A percentile compares a stretch with the other conserved stretches of the same genome.
These are phyloP conservation scores for Tinamus major DNA, from an alignment of 2,797 vertebrate species.

Conservation along the genomic window DNA sequence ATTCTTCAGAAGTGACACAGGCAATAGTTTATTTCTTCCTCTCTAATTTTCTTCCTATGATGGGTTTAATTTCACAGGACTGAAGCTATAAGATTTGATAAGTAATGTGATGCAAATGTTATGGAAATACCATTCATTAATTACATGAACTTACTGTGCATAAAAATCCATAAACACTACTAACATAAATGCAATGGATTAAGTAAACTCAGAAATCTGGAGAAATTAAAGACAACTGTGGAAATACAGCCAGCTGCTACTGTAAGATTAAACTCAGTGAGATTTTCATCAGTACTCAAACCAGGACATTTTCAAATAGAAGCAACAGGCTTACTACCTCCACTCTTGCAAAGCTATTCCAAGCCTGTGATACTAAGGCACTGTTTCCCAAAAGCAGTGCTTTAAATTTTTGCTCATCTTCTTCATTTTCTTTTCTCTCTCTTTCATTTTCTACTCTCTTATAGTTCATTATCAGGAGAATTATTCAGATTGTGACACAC, in stretches of 20 bases:
- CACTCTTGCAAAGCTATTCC: not conserved
- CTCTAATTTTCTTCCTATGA: not conserved
- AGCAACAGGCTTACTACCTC: not conserved
- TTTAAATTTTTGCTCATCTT: not conserved
- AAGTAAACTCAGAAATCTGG: not conserved
- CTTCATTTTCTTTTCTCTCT: not conserved
- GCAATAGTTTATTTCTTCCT: not conserved
- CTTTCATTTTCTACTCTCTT: not conserved
- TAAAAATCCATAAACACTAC: constrained; percentile 1
- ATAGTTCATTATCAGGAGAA: not conserved
- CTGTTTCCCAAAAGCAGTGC: not conserved
- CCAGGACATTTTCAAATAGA: not conserved
- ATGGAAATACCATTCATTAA: constrained; percentile 28
- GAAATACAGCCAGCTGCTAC: not conserved
- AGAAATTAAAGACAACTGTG: not conserved
- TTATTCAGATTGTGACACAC: not conserved
- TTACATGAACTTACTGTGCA: not conserved
- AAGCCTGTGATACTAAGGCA: not conserved
- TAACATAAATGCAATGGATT: not conserved
- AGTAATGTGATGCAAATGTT: not conserved
- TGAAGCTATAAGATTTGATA: constrained; percentile 1
- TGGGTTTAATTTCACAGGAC: constrained; percentile 35
- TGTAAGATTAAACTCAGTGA: not conserved
- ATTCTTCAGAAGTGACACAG: not conserved
- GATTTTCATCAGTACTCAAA: not conserved